Conservation (phyloP, 2,113 vertebrate genomes). For the Porphyrio hochstetteri region DNA sequence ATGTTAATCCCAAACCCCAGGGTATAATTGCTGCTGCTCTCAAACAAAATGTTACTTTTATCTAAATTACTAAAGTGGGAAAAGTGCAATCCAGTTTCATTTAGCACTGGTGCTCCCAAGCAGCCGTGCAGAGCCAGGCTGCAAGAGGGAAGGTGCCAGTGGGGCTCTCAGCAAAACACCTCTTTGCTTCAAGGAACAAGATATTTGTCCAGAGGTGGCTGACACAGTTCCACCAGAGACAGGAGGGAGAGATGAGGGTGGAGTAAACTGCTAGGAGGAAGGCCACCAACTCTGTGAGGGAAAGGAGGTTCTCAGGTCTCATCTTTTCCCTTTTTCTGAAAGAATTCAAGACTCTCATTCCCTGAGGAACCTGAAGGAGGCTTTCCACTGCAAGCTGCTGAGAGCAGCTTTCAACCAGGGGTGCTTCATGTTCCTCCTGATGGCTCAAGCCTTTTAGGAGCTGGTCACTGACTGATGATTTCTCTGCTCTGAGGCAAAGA, state of each 20-base stretch:
- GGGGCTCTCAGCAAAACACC: not conserved
- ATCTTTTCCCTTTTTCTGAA: not conserved
- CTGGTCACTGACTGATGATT: not conserved
- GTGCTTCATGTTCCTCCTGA: not conserved
- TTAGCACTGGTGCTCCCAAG: constrained; percentile 55
- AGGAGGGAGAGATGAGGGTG: not conserved
- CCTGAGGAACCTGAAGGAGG: not conserved
- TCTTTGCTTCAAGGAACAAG: rapidly evolving
- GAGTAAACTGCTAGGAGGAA: not conserved
- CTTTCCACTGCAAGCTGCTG: not conserved
- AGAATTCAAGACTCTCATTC: not conserved
- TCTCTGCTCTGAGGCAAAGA: not conserved
- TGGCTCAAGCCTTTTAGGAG: not conserved
- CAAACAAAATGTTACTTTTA: constrained; percentile 80
- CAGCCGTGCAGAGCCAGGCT: not conserved
- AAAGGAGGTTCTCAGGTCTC: not conserved
- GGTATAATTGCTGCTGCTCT: constrained; percentile 76
- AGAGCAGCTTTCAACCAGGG: not conserved
- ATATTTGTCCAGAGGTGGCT: not conserved
- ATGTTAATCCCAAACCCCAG: constrained; percentile 73
- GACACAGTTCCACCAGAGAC: not conserved
- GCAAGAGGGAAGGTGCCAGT: not conserved
- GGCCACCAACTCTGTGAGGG: rapidly evolving
- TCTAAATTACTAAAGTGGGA: constrained; percentile 75
- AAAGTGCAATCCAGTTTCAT: constrained; percentile 64